These are phyloP conservation scores for Cyanoramphus novaezelandiae DNA, from an alignment of 2,113 vertebrate species.

Conservation along the genomic window DNA sequence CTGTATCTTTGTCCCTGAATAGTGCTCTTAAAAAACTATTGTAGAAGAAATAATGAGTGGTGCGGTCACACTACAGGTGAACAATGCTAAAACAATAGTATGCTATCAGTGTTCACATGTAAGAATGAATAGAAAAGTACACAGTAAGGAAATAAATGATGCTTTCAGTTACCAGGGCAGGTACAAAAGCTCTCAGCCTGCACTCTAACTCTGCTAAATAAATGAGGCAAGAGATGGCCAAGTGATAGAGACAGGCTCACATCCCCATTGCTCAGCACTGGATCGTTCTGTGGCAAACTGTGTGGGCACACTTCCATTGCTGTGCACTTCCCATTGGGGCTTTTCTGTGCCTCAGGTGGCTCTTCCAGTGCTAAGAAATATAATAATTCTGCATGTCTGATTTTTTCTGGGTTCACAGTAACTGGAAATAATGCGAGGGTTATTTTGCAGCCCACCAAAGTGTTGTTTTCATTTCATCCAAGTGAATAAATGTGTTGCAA, in stretches of 20 bases:
- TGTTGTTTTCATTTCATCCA: background rate
- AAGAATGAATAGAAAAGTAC: background rate
- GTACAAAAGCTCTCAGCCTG: background rate
- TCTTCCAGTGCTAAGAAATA: background rate
- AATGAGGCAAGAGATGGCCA: fast-evolving
- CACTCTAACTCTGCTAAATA: background rate
- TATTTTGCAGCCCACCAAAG: background rate
- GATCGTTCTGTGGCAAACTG: background rate
- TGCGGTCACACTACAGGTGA: background rate
- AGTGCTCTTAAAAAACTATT: background rate
- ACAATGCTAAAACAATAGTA: background rate
- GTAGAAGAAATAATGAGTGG: background rate
- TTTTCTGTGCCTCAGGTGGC: background rate
- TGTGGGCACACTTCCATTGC: background rate
- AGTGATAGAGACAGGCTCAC: background rate
- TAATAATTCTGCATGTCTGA: background rate
- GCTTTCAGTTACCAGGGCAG: background rate
- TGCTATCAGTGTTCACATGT: fast-evolving
- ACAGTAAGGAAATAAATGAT: background rate
- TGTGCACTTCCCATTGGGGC: fast-evolving
- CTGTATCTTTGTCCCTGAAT: background rate
- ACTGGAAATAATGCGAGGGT: background rate
- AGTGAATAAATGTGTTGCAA: background rate
- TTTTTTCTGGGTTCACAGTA: background rate
- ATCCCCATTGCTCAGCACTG: fast-evolving